Base-by-base conservation (phyloP, 1,140 invertebrate species). In the Rhyzopertha dominica region DNA sequence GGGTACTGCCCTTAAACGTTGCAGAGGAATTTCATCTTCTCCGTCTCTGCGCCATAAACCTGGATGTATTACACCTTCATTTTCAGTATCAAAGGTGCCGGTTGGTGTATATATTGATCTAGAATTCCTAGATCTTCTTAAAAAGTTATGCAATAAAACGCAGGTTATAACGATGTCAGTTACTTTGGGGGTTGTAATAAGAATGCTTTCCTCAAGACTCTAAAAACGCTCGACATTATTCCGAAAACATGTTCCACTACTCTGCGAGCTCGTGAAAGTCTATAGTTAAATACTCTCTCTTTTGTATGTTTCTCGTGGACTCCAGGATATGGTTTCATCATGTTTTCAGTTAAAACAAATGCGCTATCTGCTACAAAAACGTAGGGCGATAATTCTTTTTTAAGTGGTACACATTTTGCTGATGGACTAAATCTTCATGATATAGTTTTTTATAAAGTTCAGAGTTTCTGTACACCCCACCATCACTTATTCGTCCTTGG, bases 281-380 rank as follows among this genome's bases (percentile, higher is more conserved):
- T 51, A 38, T 74, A 75, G 47, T 76, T 73, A 53, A 66, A 75
- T 37, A 73, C 57, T 43, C 57, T 53, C 56, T 73, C 49, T 45
- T 62, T 31, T 14, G 14, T 5, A 5, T 54, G 35, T 34, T 40
- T 48, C 17, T 65, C 41, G 57, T 52, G 28, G 13, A 54, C 12
- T 51, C 55, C 28, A 13, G 53, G 47, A 50, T 62, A 74, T 43
- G 69, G 67, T 34, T 63, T 66, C 62, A 74, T 63, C 36, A 74
- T 42, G 39, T 65, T 56, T 37, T 49, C 41, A 25, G 55, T 58
- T 32, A 74, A 45, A 10, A 68, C 58, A 54, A 74, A 75, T 18
- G 66, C 72, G 43, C 71, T 68, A 53, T 75, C 72, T 26, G 45
- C 62, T 1, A 68, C 54, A 5, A 35, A 10, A 12, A 14, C 30